Evolutionary conservation across 2,888 invertebrate species (phyloP).

Genomic region (Athalia rosae): DNA sequence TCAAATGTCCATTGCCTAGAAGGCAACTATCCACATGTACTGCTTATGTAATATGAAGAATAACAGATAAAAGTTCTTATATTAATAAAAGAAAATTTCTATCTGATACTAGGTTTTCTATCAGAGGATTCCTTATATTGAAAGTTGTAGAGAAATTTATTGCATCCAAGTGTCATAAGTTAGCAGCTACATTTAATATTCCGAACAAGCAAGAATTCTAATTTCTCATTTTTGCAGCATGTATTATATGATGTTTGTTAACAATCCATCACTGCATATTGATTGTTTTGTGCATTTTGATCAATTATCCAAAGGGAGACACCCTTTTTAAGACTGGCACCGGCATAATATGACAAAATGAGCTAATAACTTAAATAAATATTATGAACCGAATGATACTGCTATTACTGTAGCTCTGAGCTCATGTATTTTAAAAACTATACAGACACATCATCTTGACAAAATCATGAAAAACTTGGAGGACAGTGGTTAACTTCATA

Average conservation of each 20-base stretch:
- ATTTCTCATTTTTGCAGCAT: not conserved
- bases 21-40: not conserved
- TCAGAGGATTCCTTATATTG: too few species aligned
- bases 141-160: too few species aligned
- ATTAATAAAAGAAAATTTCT: too few species aligned
- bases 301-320: not conserved
- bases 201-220: not conserved
- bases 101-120: too few species aligned
- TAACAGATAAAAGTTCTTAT: not conserved
- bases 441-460: constrained; percentile 9
- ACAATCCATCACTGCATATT: not conserved
- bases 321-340: not conserved
- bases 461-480: constrained; percentile 7
- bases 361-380: not conserved
- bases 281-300: not conserved
- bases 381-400: not conserved
- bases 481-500: constrained; percentile 3
- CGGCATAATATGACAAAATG: not conserved
- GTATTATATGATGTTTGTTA: not conserved
- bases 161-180: too few species aligned
- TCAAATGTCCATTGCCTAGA: not conserved
- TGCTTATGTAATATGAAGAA: not conserved
- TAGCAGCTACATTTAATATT: not conserved
- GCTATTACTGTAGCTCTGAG: not conserved
- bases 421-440: constrained; percentile 35